phyloP scores from a whole-genome alignment of 2,113 vertebrate species.

The Otus sunia region DNA sequence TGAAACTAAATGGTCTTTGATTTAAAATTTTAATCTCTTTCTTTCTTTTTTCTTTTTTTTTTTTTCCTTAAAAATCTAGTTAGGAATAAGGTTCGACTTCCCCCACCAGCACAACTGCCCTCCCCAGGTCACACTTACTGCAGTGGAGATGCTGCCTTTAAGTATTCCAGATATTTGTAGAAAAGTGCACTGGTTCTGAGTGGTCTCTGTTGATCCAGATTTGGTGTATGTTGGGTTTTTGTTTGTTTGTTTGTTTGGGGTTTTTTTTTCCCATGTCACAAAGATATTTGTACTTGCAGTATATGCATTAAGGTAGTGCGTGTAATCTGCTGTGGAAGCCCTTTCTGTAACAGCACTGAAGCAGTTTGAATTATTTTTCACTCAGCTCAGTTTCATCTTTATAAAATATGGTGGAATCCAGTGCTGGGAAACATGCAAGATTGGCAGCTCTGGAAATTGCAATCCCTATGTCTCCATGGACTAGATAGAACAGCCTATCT shows the following conservation, averaged over 20 bases:
- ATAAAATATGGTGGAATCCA: neutral
- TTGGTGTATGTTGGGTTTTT: neutral
- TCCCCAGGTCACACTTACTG: neutral
- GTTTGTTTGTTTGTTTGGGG: neutral
- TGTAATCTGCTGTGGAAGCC: neutral
- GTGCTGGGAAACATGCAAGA: neutral
- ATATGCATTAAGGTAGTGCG: neutral
- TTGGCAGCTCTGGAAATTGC: conserved; percentile 19
- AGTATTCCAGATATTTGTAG: neutral
- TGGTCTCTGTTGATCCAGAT: neutral
- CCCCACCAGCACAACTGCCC: neutral
- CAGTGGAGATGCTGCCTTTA: neutral
- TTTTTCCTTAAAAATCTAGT: neutral
- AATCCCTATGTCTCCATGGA: conserved; percentile 14
- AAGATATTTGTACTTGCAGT: neutral
- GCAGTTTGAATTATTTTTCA: conserved; percentile 1
- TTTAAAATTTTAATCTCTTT: neutral
- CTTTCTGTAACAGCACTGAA: neutral
- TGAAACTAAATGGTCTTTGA: conserved; percentile 8
- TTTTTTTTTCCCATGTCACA: neutral
- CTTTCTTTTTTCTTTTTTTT: too few relatives aligned
- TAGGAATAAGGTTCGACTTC: neutral
- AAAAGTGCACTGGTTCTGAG: neutral
- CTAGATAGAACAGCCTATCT: neutral
- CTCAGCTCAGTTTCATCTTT: neutral